A percentile compares a stretch with the other conserved stretches of the same genome.
Conservation (phyloP, 2,113 vertebrate species). For the Aptenodytes forsteri region DNA sequence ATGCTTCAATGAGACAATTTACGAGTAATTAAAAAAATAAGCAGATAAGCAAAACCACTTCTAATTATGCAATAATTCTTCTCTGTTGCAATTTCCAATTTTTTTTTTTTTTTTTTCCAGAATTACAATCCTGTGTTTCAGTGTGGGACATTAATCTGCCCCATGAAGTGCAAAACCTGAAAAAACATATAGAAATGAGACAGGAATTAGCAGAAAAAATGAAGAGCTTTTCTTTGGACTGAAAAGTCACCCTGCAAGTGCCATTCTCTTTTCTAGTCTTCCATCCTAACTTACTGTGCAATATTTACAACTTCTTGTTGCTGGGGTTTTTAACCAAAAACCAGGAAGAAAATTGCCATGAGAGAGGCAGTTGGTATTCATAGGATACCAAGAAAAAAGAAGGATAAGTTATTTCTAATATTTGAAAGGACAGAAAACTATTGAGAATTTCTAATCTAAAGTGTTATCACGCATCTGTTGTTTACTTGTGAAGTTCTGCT, state of each 20-base stretch:
- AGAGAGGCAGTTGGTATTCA: not conserved
- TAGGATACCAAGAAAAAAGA: not conserved
- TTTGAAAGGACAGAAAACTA: not conserved
- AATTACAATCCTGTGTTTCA: conserved; percentile 84
- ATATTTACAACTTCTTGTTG: not conserved
- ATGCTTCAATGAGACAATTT: not conserved
- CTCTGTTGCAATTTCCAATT: not conserved
- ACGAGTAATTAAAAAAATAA: not conserved
- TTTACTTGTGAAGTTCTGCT: not conserved
- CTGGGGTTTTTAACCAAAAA: not conserved
- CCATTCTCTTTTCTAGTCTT: not conserved
- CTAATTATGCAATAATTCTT: not conserved
- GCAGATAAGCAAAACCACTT: not conserved
- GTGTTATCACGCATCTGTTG: not conserved
- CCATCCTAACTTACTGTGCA: not conserved
- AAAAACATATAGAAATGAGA: conserved; percentile 85
- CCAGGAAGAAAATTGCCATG: not conserved
- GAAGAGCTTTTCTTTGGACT: conserved; percentile 79
- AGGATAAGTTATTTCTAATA: not conserved
- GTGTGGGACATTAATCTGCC: conserved; percentile 87
- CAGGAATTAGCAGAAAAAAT: conserved; percentile 83
- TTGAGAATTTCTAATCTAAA: not conserved
- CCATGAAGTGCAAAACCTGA: conserved; percentile 89
- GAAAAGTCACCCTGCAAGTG: conserved; percentile 8
- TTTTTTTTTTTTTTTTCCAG: conserved; percentile 60